Evolutionary conservation across 35 echinoderm and acorn worm species (phyloP), one percentile per base, ranked within the genome.

Genomic region (Heliocidaris tuberculata): DNA sequence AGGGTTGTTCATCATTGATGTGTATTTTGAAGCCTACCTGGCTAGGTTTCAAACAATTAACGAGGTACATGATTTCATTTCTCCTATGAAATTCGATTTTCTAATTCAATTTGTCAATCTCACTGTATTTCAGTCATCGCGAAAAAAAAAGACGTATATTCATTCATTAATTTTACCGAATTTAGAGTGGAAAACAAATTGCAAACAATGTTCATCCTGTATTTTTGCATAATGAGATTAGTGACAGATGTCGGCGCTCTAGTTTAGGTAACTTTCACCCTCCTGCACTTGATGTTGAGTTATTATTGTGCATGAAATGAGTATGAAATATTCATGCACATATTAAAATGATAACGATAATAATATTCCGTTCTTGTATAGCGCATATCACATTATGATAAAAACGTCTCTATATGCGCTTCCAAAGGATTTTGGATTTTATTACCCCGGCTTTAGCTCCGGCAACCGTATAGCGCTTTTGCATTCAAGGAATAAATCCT

Each of bases 181-280:
- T 78, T 78, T 78, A 21, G 65, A 78, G 65, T 78, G 21, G 65
- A 78, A 78, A 78, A 78, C 65, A 78, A 78, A 78, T 78, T 78
- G 17, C 65, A 78, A 78, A 78, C 27, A 78, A 78, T n/a, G 19
- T 19, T 78, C 65, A 78, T 78, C 65, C 65, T n/a, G 65, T 78
- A 52, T 52, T 19, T n/a, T 78, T 78, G 65, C 65, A n/a, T 78
- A 27, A 78, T 78, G 52, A 56, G 52, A 12, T 15, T 56, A 56
- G 8, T 56, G 52, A 15, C 15, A 19, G 27, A n/a, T 78, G 17
- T 78, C 27, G 35, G 21, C 27, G 65, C 27, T 7, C 27, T 19
- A 78, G 21, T 78, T n/a, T 27, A 78, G 27, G 17, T n/a, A 3
- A n/a, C 17, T 60, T n/a, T 78, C 65, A 19, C 35, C 35, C 35